Percentiles rank a stretch among this genome's conserved stretches.
phyloP scores from a whole-genome alignment of 2,888 invertebrate species.

The Hydriomena furcata region DNA sequence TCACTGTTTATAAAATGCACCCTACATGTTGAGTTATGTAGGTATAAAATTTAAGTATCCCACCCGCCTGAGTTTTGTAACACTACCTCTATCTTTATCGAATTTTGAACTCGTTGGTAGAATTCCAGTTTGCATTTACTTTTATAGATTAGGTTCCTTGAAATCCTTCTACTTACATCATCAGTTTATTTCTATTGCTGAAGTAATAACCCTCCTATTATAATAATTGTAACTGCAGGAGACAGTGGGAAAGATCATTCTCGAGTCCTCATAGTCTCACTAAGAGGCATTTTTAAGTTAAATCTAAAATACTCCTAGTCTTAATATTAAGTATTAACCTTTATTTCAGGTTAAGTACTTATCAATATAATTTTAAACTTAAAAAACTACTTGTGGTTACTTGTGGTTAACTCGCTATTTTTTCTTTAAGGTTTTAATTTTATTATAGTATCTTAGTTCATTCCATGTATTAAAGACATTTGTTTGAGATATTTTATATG shows the following conservation, averaged over 20 bases:
- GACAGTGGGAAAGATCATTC: not conserved
- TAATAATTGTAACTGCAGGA: too few relatives aligned
- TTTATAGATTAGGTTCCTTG: too few relatives aligned
- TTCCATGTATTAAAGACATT: conserved; percentile 20
- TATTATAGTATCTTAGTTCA: conserved; percentile 15
- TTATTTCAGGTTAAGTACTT: conserved; percentile 21
- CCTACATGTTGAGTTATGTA: not conserved
- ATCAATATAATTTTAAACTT: conserved; percentile 8
- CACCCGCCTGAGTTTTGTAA: conserved; percentile 2
- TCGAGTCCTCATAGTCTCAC: not conserved
- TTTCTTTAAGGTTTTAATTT: conserved; percentile 3
- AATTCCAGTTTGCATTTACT: too few relatives aligned
- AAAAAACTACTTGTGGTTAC: conserved; percentile 2
- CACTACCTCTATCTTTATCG: not conserved
- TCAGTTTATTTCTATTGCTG: too few relatives aligned
- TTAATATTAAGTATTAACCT: conserved; percentile 30
- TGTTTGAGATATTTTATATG: conserved; percentile 8
- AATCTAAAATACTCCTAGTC: conserved; percentile 36
- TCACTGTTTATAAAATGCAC: conserved; percentile 11
- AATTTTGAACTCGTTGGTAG: too few relatives aligned
- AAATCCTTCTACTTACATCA: too few relatives aligned
- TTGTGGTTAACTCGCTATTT: conserved; percentile 13
- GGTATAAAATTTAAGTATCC: not conserved
- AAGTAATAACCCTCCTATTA: too few relatives aligned
- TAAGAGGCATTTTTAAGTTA: conserved; percentile 10